These are phyloP conservation scores for Taenioides sp. DNA, from an alignment of 2,797 vertebrate species.

Conservation along the genomic window DNA sequence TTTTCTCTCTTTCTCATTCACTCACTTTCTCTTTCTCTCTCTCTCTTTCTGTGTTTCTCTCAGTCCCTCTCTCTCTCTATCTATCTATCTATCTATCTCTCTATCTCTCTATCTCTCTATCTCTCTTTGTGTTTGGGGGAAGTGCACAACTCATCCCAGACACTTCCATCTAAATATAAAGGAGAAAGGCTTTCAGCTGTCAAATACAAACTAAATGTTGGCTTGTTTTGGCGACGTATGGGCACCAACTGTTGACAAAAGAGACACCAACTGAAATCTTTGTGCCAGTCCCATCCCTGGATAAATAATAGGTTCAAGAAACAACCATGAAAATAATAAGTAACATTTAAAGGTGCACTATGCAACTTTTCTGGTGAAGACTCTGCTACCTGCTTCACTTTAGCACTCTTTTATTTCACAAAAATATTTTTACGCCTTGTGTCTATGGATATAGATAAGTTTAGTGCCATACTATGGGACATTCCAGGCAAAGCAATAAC, in stretches of 20 bases:
- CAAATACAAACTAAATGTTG: too few relatives aligned
- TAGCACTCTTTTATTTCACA: too few relatives aligned
- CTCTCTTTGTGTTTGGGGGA: not conserved
- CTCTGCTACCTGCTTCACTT: too few relatives aligned
- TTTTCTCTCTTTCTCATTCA: not conserved
- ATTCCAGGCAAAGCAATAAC: too few relatives aligned
- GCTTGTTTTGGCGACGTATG: not conserved
- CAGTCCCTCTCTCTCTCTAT: not conserved
- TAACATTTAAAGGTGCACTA: too few relatives aligned
- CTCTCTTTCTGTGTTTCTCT: not conserved
- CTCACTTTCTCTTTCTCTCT: too few relatives aligned
- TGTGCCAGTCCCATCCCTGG: not conserved
- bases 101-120: too few relatives aligned
- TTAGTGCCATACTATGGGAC: too few relatives aligned
- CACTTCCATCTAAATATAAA: not conserved
- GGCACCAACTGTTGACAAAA: not conserved
- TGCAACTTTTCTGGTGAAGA: too few relatives aligned
- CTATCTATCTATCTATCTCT: slow-evolving; percentile 1
- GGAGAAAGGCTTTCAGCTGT: not conserved
- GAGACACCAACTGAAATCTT: not conserved
- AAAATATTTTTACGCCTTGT: too few relatives aligned
- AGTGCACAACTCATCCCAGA: not conserved
- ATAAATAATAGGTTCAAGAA: not conserved
- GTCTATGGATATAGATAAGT: too few relatives aligned
- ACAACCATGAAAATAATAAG: too few relatives aligned